These are phyloP conservation scores for Actinopyga echinites DNA, from an alignment of 53 echinoderm and acorn worm species.

Conservation along the genomic window DNA sequence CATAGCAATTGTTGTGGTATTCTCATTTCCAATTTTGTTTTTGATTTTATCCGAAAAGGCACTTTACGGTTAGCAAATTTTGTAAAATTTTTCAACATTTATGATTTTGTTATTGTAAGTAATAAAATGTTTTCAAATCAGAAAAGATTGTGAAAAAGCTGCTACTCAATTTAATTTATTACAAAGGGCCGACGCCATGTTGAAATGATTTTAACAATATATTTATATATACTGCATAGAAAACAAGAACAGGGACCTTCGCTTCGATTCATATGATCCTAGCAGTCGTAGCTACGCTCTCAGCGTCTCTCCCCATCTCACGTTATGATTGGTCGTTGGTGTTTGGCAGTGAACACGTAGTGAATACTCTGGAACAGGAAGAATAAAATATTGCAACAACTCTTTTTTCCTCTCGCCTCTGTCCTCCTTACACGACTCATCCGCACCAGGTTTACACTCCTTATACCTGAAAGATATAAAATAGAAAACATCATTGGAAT, in stretches of 20 bases:
- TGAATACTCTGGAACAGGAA: constrained; percentile 55
- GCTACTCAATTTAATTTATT: constrained; percentile 30
- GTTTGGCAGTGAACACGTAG: constrained; percentile 46
- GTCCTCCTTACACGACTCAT: background rate
- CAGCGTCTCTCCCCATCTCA: constrained; percentile 2
- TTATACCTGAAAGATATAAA: too few relatives aligned
- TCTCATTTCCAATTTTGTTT: too few relatives aligned
- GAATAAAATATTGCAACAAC: constrained; percentile 54
- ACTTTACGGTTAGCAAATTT: constrained; percentile 46
- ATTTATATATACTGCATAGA: constrained; percentile 44
- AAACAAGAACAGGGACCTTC: constrained; percentile 29
- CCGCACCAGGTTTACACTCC: too few relatives aligned
- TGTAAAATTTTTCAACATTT: constrained; percentile 27
- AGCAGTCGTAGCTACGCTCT: background rate
- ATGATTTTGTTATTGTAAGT: constrained; percentile 19
- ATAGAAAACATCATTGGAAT: too few relatives aligned
- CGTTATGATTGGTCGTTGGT: constrained; percentile 42
- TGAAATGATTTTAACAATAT: constrained; percentile 42
- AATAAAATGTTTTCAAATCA: constrained; percentile 40
- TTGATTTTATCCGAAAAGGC: constrained; percentile 11
- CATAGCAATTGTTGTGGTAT: too few relatives aligned
- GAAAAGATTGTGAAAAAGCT: constrained; percentile 46
- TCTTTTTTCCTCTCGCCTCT: constrained; percentile 4
- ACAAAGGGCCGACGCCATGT: constrained; percentile 37
- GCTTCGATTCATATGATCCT: constrained; percentile 22